phyloP scores from a whole-genome alignment of 2,113 vertebrate genomes.

The Myiopsitta monachus region DNA sequence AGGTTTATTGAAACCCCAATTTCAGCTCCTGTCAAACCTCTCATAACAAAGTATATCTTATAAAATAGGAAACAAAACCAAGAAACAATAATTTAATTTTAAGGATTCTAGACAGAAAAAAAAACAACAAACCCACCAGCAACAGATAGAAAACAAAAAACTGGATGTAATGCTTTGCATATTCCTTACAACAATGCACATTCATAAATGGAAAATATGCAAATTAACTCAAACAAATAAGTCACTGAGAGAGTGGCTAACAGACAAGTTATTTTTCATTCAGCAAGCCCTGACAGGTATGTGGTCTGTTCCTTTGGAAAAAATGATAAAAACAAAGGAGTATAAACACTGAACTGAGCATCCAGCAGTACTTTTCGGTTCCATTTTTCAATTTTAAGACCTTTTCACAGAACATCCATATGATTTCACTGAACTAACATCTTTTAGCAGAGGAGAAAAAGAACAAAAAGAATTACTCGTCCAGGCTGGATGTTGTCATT shows the following conservation, averaged over 20 bases:
- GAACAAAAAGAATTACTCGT: background rate
- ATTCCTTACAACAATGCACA: background rate
- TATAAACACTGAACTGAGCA: background rate
- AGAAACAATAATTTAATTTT: background rate
- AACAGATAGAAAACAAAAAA: background rate
- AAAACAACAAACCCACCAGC: background rate
- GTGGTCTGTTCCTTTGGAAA: background rate
- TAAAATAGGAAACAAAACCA: background rate
- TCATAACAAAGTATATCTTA: background rate
- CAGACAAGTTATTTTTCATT: background rate
- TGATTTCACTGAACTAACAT: background rate
- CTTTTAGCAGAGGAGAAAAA: background rate
- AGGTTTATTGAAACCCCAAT: background rate
- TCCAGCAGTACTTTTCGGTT: background rate
- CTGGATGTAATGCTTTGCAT: fast-evolving
- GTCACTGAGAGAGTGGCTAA: background rate
- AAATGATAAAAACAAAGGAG: background rate
- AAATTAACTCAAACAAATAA: background rate
- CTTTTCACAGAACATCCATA: background rate
- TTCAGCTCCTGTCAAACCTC: background rate
- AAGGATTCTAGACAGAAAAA: background rate
- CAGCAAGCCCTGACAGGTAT: background rate
- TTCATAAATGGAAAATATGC: background rate
- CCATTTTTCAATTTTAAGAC: background rate
- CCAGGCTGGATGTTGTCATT: background rate